A percentile compares a stretch with the other conserved stretches of the same genome.
Conservation (phyloP, 2,888 invertebrate genomes). For the Polyploca ridens region DNA sequence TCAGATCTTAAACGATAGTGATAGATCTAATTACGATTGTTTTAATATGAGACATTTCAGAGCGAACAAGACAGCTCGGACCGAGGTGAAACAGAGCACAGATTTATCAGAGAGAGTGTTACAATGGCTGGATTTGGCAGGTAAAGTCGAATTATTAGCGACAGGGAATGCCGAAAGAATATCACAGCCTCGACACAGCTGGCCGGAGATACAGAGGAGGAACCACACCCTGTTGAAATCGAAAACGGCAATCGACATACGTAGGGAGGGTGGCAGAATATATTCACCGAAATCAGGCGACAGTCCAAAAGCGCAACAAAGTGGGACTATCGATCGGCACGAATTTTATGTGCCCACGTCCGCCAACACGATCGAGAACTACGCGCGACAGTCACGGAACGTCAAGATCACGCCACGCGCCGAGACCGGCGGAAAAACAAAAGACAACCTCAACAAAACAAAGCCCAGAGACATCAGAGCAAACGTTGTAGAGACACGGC, state of each 20-base stretch:
- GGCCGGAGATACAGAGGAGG: conserved; percentile 71
- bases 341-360: conserved; percentile 76
- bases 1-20: conserved; percentile 56
- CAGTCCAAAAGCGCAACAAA: conserved; percentile 64
- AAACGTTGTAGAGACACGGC: conserved; percentile 67
- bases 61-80: conserved; percentile 67
- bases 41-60: conserved; percentile 65
- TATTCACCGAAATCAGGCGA: conserved; percentile 54
- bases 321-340: conserved; percentile 70
- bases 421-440: conserved; percentile 53
- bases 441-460: conserved; percentile 56
- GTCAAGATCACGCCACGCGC: conserved; percentile 65
- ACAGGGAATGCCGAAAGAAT: conserved; percentile 65
- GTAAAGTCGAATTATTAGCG: conserved; percentile 79
- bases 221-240: conserved; percentile 62
- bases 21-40: conserved; percentile 46
- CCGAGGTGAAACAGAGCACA: conserved; percentile 63
- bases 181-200: conserved; percentile 73
- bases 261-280: conserved; percentile 52
- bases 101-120: conserved; percentile 89
- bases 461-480: conserved; percentile 60
- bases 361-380: conserved; percentile 79
- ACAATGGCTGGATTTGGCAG: conserved; percentile 92
- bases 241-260: conserved; percentile 67
- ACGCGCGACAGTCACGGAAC: conserved; percentile 80